phyloP scores from a whole-genome alignment of 2,888 invertebrate genomes.

The Machimus rusticus region DNA sequence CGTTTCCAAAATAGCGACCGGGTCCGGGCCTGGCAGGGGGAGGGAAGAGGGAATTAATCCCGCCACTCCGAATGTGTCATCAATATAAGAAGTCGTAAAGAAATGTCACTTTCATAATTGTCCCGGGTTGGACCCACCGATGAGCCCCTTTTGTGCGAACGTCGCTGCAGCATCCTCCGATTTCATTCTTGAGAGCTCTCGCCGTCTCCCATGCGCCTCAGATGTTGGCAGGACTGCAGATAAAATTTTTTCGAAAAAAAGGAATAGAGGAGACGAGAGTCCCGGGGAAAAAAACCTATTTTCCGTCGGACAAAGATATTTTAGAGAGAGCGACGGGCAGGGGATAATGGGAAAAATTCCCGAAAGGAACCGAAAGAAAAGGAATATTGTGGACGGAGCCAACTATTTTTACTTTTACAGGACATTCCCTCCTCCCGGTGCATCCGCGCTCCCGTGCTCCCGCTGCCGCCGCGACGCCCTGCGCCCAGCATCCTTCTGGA shows the following conservation, averaged over 20 bases:
- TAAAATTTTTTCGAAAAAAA: not conserved
- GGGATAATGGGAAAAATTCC: slow-evolving; percentile 31
- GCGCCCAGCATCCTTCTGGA: not conserved
- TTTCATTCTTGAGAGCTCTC: slow-evolving; percentile 18
- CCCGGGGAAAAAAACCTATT: slow-evolving; percentile 1
- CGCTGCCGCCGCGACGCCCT: too few species aligned
- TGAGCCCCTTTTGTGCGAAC: not conserved
- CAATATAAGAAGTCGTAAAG: slow-evolving; percentile 30
- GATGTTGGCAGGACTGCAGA: not conserved
- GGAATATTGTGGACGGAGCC: slow-evolving; percentile 30
- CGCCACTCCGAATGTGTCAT: slow-evolving; percentile 6
- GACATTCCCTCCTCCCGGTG: not conserved
- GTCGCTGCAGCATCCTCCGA: slow-evolving; percentile 27
- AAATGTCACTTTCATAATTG: slow-evolving; percentile 37
- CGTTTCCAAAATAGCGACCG: not conserved
- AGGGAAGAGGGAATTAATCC: not conserved
- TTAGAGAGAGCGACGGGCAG: not conserved
- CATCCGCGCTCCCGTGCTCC: not conserved
- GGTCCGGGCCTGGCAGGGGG: not conserved
- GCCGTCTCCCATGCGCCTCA: not conserved
- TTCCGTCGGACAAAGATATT: slow-evolving; percentile 32
- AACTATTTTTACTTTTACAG: slow-evolving; percentile 34
- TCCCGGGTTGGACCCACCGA: slow-evolving; percentile 11
- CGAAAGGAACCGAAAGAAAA: slow-evolving; percentile 24
- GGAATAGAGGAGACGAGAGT: not conserved